Base-by-base conservation (phyloP, 2,113 vertebrate genomes). In the Microcebus tavaratra region DNA sequence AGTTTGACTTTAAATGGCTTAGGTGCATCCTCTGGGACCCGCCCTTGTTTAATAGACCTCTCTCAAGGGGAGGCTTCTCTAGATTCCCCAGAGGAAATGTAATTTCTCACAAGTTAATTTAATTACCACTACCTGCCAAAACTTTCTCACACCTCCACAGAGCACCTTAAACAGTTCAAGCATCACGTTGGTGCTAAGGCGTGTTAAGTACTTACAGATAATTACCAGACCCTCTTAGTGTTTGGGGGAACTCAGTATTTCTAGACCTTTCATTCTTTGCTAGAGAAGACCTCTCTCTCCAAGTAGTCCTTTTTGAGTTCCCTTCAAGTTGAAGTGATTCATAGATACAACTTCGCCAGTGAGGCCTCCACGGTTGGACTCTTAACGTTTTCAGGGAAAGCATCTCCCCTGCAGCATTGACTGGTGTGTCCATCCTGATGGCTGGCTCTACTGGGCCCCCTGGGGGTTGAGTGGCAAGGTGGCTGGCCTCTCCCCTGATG, bases 61-160 rank as follows among this genome's bases (percentile, higher is more conserved):
- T 91, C 45, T 88, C 50, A 59, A 68, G 93, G 50, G 29, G 82
- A 42, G 63, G n/a, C 4, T 78, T 83, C 50, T 82, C 8, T 21
- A 73, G 39, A 42, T 86, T 86, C n/a, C 53, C 65, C 73, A 68
- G 23, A 18, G 90, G 50, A 89, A 93, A 73, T 48, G 34, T 45
- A 31, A 27, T 63, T 96, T 95, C 95, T 90, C 79, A 90, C 68
- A 14, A 48, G 68, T 82, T 83, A 82, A 87, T 93, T 73, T 93
- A 94, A 93, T 92, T 88, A 86, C 67, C 18, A 63, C 72, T 70
- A 67, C 31, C 93, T 92, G 78, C 78, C 82, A 91, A 91, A 78
- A 68, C 31, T 88, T 95, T 48, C 59, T 95, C 79, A 78, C 57
- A 61, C 76, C 53, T 94, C 78, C 57, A 6, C 7, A 83, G 21